Conservation (phyloP, 1,140 invertebrate species). For the Callitettix versicolor region DNA sequence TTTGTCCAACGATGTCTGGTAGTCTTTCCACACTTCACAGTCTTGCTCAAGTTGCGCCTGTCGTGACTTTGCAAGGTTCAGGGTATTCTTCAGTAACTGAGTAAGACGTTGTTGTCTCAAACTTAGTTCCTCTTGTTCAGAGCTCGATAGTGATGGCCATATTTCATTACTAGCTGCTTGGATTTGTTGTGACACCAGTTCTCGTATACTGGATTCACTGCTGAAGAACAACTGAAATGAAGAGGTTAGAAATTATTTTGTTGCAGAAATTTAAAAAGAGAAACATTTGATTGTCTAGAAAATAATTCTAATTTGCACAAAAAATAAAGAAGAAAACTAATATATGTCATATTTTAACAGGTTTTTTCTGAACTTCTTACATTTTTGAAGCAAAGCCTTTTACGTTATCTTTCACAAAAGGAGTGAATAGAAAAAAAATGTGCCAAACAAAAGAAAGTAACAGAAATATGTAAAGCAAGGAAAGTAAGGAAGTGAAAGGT, state of each 20-base stretch:
- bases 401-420: no score
- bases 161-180: constrained; percentile 76
- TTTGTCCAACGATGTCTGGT: constrained; percentile 60
- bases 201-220: constrained; percentile 61
- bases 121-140: constrained; percentile 70
- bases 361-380: no score
- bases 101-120: constrained; percentile 67
- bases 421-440: no score
- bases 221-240: constrained; percentile 56
- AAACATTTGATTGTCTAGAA: no score
- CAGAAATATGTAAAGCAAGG: no score
- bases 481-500: no score
- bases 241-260: not conserved
- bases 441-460: no score
- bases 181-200: constrained; percentile 67
- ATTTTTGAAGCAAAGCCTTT: no score
- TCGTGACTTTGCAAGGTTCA: constrained; percentile 57
- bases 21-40: constrained; percentile 54
- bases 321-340: no score
- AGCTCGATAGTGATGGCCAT: constrained; percentile 65
- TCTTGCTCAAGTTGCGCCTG: constrained; percentile 20
- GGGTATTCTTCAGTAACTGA: constrained; percentile 64
- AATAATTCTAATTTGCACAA: no score
- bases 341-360: no score
- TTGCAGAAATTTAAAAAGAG: no score